A percentile compares a stretch with the other conserved stretches of the same genome.
phyloP scores from a whole-genome alignment of 92 coral and sea anemone genomes.

The Siderastrea radians region DNA sequence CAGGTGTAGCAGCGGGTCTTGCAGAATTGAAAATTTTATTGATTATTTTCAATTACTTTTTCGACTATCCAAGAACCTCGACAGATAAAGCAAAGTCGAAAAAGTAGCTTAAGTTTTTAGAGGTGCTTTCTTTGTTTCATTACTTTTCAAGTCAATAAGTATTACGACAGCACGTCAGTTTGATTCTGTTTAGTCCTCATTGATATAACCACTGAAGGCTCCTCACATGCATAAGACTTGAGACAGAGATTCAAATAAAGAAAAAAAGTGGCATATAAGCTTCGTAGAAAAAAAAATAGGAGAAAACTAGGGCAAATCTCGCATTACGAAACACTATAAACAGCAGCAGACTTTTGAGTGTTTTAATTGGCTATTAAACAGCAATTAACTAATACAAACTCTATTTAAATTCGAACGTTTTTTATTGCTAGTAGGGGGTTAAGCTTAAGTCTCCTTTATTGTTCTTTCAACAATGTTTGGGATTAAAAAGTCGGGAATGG shows the following conservation, averaged over 20 bases:
- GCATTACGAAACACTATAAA: not conserved
- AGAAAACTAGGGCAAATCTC: not conserved
- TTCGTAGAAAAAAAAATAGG: not conserved
- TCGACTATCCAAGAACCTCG: too few species aligned
- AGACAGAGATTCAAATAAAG: not conserved
- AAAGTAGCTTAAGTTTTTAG: too few species aligned
- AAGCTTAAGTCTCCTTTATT: constrained; percentile 6
- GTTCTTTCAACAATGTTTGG: not conserved
- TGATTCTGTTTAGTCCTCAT: not conserved
- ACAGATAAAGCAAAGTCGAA: too few species aligned
- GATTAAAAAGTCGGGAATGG: constrained; percentile 9
- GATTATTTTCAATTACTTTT: not conserved
- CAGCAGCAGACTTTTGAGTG: not conserved
- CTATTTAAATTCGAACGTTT: not conserved
- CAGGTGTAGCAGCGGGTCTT: not conserved
- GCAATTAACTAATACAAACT: not conserved
- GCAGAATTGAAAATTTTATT: not conserved
- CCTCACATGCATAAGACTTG: not conserved
- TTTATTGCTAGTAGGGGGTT: constrained; percentile 20
- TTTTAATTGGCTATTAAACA: constrained; percentile 12
- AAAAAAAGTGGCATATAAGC: not conserved
- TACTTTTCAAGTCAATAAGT: not conserved
- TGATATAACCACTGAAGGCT: not conserved
- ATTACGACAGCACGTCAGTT: not conserved
- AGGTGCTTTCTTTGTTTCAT: not conserved